Percentiles rank a stretch among this genome's conserved stretches.
Conservation (phyloP, 1,140 invertebrate genomes). For the Penaeus chinensis region DNA sequence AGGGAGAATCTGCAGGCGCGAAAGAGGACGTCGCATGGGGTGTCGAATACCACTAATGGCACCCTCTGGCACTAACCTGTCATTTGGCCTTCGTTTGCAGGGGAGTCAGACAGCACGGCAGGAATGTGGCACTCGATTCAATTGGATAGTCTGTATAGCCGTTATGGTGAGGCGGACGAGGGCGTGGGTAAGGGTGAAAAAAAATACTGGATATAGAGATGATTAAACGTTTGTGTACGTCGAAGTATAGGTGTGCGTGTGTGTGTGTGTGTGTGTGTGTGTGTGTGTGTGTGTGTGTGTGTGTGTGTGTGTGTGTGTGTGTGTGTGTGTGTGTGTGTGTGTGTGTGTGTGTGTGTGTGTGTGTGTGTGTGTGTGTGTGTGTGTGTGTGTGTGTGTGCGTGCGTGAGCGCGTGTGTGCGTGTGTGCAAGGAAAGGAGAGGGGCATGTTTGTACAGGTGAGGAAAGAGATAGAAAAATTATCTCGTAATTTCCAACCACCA, state of each 20-base stretch:
- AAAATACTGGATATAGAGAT: not conserved
- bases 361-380: not conserved
- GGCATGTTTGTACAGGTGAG: not conserved
- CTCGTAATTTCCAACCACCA: too few species aligned
- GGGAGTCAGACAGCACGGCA: too few species aligned
- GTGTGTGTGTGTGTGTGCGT: not conserved
- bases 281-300: not conserved
- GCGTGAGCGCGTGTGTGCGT: not conserved
- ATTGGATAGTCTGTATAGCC: too few species aligned
- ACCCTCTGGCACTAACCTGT: too few species aligned
- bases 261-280: constrained; percentile 18
- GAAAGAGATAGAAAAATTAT: too few species aligned
- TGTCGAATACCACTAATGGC: too few species aligned
- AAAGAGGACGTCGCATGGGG: too few species aligned
- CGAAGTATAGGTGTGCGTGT: not conserved
- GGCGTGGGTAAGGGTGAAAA: too few species aligned
- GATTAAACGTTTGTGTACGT: constrained; percentile 4
- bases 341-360: too few species aligned
- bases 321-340: not conserved
- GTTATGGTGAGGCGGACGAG: not conserved
- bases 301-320: not conserved
- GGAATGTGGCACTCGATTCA: too few species aligned
- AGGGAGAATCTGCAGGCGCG: too few species aligned
- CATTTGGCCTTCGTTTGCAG: too few species aligned
- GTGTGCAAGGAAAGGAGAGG: not conserved